Conservation (phyloP, 2,888 invertebrate genomes). For the Conops quadrifasciatus region DNA sequence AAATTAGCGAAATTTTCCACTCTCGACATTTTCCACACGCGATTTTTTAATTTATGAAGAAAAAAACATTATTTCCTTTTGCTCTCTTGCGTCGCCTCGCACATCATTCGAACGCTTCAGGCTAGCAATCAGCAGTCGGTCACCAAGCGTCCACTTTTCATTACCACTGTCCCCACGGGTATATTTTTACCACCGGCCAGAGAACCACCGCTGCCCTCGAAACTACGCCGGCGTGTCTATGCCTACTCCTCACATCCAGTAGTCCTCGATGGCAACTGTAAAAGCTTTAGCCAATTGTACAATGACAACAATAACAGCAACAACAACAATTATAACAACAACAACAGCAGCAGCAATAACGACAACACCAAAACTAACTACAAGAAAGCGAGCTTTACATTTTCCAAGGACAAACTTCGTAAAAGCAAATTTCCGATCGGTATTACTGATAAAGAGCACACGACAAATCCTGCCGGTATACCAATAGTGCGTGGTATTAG, state of each 20-base stretch:
- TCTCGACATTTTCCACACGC: neutral
- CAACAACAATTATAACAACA: slow-evolving; percentile 20
- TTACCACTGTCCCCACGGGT: slow-evolving; percentile 83
- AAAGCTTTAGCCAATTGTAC: slow-evolving; percentile 32
- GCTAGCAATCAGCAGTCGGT: slow-evolving; percentile 49
- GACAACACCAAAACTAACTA: slow-evolving; percentile 33
- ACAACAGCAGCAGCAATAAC: neutral
- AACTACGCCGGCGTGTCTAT: slow-evolving; percentile 67
- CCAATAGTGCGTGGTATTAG: slow-evolving; percentile 36
- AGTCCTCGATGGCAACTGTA: slow-evolving; percentile 52
- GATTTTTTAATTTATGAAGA: neutral
- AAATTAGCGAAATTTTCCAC: slow-evolving; percentile 10
- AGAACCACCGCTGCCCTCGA: slow-evolving; percentile 57
- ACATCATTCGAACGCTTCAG: slow-evolving; percentile 46
- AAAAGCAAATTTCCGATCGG: slow-evolving; percentile 16
- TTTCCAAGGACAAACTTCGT: slow-evolving; percentile 37
- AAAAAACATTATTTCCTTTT: slow-evolving; percentile 1
- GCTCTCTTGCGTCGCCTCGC: neutral
- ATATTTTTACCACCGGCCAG: slow-evolving; percentile 82
- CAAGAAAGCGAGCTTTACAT: slow-evolving; percentile 22
- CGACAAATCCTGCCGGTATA: slow-evolving; percentile 43
- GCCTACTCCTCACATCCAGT: slow-evolving; percentile 74
- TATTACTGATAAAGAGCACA: slow-evolving; percentile 36
- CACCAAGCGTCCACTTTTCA: slow-evolving; percentile 72
- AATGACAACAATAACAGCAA: slow-evolving; percentile 32